Percentiles rank a stretch among this genome's conserved stretches.
Evolutionary conservation across 2,797 vertebrate genomes (phyloP).

Genomic region (Myripristis jacobus): DNA sequence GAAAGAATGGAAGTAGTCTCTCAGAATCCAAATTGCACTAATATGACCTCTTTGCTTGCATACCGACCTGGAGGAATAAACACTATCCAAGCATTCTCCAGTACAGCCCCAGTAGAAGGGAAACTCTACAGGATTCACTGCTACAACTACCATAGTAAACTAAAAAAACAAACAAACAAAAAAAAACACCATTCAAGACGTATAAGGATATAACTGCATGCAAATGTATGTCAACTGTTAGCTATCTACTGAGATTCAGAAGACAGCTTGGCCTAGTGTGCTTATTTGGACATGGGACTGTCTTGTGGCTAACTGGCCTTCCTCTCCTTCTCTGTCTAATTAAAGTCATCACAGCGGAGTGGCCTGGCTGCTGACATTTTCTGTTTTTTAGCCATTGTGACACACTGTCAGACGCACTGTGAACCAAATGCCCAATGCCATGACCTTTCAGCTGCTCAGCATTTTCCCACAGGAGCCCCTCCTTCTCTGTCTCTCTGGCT

Average conservation of each 20-base stretch:
- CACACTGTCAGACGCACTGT: slow-evolving; percentile 73
- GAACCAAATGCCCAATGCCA: slow-evolving; percentile 51
- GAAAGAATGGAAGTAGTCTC: not conserved
- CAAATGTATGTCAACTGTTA: slow-evolving; percentile 12
- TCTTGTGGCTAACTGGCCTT: slow-evolving; percentile 52
- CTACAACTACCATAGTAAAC: slow-evolving; percentile 19
- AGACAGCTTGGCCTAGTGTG: slow-evolving; percentile 10
- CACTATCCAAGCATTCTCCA: not conserved
- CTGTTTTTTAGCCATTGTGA: slow-evolving; percentile 71
- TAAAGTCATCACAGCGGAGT: slow-evolving; percentile 57
- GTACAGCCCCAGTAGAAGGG: not conserved
- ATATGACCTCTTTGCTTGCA: slow-evolving; percentile 7
- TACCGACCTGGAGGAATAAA: not conserved
- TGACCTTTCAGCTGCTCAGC: slow-evolving; percentile 80
- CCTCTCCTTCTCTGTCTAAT: slow-evolving; percentile 60
- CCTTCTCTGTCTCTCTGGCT: slow-evolving; percentile 47
- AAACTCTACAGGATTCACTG: not conserved
- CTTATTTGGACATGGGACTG: slow-evolving; percentile 23
- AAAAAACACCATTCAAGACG: slow-evolving; percentile 16
- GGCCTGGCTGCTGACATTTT: slow-evolving; percentile 71
- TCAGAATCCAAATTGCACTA: slow-evolving; percentile 22
- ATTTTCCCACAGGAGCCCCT: slow-evolving; percentile 61
- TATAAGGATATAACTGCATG: slow-evolving; percentile 1
- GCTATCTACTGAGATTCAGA: slow-evolving; percentile 24
- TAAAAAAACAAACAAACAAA: too few species aligned